Base-by-base conservation (phyloP, 1,140 invertebrate genomes). In the Parapsyche elsis region DNA sequence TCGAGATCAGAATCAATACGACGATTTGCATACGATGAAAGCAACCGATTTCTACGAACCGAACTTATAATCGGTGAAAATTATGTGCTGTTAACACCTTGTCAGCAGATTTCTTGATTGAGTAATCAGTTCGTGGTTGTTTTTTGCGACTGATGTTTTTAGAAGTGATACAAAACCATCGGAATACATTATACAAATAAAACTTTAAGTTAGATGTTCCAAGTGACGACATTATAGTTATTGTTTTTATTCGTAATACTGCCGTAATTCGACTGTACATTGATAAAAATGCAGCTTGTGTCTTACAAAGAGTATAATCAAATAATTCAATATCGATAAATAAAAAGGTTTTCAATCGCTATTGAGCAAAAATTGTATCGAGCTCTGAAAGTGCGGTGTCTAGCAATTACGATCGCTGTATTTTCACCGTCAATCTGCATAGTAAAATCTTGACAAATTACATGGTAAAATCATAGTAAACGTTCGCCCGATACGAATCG, bases 361-460 rank as follows among this genome's bases (percentile, higher is more conserved):
- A 1, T n/a, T 9, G 26, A 26, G 10, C 2, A 16, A 16, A 67
- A 12, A 67, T 26, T 26, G n/a, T n/a, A n/a, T n/a, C n/a, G n/a
- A n/a, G n/a, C n/a, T n/a, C n/a, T n/a, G 64, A 23, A 9, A 23
- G 9, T 1, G 26, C 24, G 9, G 2, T 26, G 19, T 67, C 24
- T 24, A 24, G 10, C 64, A 67, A 67, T 67, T 67, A 67, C 64
- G 64, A 12, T 67, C 64, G n/a, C 23, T 67, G 26, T 67, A 23
- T 67, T 67, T 67, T 67, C 64, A 26, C 64, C 24, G 21, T 24
- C 64, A 10, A 67, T 67, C 24, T 67, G 64, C 64, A 67, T 67
- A 67, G 64, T 24, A 67, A 67, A 26, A 26, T 67, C 24, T 21
- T 67, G 21, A 67, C 64, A 67, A 67, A 67, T 67, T 67, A 30